phyloP scores from a whole-genome alignment of 92 coral and sea anemone species.

The Palythoa grandis region DNA sequence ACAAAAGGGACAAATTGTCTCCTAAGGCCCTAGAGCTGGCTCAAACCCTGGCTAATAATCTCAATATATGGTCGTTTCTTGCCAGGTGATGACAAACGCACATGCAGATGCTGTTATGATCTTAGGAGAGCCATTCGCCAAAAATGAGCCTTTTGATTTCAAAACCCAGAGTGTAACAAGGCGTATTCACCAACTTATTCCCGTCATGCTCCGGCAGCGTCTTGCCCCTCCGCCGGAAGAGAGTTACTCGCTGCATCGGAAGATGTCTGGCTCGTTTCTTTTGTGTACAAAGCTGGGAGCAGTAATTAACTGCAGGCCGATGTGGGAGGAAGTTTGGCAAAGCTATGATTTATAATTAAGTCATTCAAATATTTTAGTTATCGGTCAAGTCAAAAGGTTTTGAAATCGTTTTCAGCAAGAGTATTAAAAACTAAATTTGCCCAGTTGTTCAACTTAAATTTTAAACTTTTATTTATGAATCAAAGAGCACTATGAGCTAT shows the following conservation, averaged over 20 bases:
- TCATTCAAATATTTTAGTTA: background rate
- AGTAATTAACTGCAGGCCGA: conserved; percentile 75
- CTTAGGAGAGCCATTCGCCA: conserved; percentile 93
- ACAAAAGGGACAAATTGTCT: no score
- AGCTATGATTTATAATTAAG: conserved; percentile 47
- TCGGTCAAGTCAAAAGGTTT: background rate
- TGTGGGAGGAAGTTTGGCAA: conserved; percentile 87
- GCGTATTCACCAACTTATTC: conserved; percentile 85
- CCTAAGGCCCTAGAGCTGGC: no score
- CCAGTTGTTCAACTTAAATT: no score
- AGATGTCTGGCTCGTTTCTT: conserved; percentile 95
- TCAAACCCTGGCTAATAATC: no score
- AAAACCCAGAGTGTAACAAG: conserved; percentile 89
- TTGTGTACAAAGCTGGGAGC: conserved; percentile 95
- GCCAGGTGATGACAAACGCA: conserved; percentile 88
- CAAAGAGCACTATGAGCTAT: no score
- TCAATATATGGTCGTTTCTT: background rate
- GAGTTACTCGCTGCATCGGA: conserved; percentile 94
- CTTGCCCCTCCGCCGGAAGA: conserved; percentile 99
- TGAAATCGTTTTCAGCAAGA: no score
- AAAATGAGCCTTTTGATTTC: conserved; percentile 72
- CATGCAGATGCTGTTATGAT: conserved; percentile 99
- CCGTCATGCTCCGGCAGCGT: conserved; percentile 98
- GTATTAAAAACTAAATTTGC: no score
- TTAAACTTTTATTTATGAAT: no score